Base-by-base conservation (phyloP, 2,113 vertebrate species). In the Phocoena phocoena region DNA sequence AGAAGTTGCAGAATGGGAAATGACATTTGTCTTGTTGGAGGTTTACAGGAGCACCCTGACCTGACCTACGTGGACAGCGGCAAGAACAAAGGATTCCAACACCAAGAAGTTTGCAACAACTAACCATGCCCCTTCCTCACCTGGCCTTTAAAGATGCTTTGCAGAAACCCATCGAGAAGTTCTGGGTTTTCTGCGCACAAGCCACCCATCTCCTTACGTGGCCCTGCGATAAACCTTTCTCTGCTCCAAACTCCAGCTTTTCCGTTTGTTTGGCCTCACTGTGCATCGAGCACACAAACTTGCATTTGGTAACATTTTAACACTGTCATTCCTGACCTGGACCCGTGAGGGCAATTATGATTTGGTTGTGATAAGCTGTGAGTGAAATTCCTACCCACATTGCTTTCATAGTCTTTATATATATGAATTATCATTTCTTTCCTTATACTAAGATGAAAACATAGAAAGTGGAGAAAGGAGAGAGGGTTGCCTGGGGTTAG, bases 391-490 rank as follows among this genome's bases (percentile, higher is more conserved):
- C 41, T 58, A 47, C 53, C 33, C 33, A 18, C 9, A 33, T 77
- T 63, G 31, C 6, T 71, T 90, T 41, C 65, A 38, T 33, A 28
- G 41, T 47, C 62, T 97, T 65, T 47, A 85, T 31, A 3, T n/a
- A 6, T 36, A 21, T 10, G 38, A 88, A 88, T 55, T 44, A 31
- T 28, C n/a, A 12, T 55, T 47, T 63, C 31, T 85, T 91, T 83
- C 87, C n/a, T 71, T 89, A 53, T 21, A 50, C 20, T 53, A 44
- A 94, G 14, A 87, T 60, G 47, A 92, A 95, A 82, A 93, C n/a
- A 79, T 0, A 81, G 55, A 58, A 74, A 77, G 12, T 8, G 5
- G 36, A 55, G 21, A 95, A 62, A 20, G 3, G 23, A 62, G 9
- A 83, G 26, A 3, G 20, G n/a, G 7, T 71, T 77, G 31, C n/a